These are phyloP conservation scores for Cantharis lateralis DNA, from an alignment of 2,888 invertebrate species.

Conservation along the genomic window DNA sequence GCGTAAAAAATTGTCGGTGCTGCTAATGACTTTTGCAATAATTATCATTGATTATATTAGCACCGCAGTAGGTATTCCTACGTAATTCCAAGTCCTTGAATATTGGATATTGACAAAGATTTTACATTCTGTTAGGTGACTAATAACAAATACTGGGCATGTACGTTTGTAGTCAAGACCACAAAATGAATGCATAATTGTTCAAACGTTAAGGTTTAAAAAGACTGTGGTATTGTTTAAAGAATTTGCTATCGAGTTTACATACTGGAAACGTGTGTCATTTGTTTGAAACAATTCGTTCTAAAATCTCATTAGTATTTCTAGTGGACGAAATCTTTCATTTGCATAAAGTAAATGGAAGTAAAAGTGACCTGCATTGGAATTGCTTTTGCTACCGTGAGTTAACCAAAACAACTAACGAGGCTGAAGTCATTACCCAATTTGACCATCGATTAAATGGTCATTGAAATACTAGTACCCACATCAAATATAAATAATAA, in stretches of 20 bases:
- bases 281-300: slow-evolving; percentile 28
- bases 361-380: not conserved
- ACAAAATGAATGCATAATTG: slow-evolving; percentile 11
- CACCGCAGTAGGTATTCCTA: not conserved
- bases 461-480: not conserved
- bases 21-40: not conserved
- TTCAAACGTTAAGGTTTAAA: slow-evolving; percentile 1
- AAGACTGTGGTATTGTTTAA: slow-evolving; percentile 14
- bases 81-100: slow-evolving; percentile 5
- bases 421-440: not conserved
- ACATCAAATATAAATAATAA: not conserved
- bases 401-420: not conserved
- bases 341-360: not conserved
- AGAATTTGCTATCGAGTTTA: slow-evolving; percentile 8
- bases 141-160: slow-evolving; percentile 18
- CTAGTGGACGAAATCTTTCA: not conserved
- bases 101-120: slow-evolving; percentile 3
- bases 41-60: not conserved
- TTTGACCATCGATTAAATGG: not conserved
- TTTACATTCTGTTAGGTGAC: slow-evolving; percentile 11
- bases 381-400: not conserved
- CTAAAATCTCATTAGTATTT: not conserved
- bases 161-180: slow-evolving; percentile 20
- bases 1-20: not conserved
- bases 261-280: slow-evolving; percentile 21